These are phyloP conservation scores for Synanthedon formicaeformis DNA, from an alignment of 2,888 invertebrate species.

Conservation along the genomic window DNA sequence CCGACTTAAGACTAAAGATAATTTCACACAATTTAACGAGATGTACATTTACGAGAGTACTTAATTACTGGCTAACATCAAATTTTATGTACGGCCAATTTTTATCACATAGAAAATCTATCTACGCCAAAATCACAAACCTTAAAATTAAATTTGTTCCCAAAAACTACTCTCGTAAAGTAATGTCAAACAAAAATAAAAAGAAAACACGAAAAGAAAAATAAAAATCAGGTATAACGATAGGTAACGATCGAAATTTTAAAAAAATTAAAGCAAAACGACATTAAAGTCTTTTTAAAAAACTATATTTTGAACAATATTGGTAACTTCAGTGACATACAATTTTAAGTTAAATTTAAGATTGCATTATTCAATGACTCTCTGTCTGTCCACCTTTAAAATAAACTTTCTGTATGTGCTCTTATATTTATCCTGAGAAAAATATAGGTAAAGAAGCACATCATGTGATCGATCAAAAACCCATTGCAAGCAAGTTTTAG, in stretches of 20 bases:
- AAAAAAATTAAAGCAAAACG: slow-evolving; percentile 54
- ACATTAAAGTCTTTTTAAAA: slow-evolving; percentile 40
- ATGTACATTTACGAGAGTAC: slow-evolving; percentile 14
- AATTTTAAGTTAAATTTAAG: neutral
- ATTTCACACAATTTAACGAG: slow-evolving; percentile 37
- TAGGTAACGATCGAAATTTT: slow-evolving; percentile 59
- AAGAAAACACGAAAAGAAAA: slow-evolving; percentile 44
- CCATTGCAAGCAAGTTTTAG: too few relatives aligned
- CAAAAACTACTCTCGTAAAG: slow-evolving; percentile 49
- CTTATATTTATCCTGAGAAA: neutral
- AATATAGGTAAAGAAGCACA: too few relatives aligned
- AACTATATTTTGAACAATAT: slow-evolving; percentile 59
- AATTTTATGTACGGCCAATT: slow-evolving; percentile 10
- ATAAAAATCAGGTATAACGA: slow-evolving; percentile 55
- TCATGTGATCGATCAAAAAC: too few relatives aligned
- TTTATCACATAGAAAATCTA: slow-evolving; percentile 64
- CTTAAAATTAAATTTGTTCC: slow-evolving; percentile 65
- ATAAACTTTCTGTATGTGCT: slow-evolving; percentile 11
- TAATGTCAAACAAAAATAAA: slow-evolving; percentile 44
- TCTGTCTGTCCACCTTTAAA: slow-evolving; percentile 28
- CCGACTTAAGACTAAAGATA: slow-evolving; percentile 30
- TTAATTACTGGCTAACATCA: too few relatives aligned
- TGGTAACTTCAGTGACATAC: slow-evolving; percentile 58
- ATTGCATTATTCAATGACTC: neutral
- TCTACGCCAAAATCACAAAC: slow-evolving; percentile 59